Conservation (phyloP, 1,140 invertebrate genomes). For the Rhopalosiphum padi region DNA sequence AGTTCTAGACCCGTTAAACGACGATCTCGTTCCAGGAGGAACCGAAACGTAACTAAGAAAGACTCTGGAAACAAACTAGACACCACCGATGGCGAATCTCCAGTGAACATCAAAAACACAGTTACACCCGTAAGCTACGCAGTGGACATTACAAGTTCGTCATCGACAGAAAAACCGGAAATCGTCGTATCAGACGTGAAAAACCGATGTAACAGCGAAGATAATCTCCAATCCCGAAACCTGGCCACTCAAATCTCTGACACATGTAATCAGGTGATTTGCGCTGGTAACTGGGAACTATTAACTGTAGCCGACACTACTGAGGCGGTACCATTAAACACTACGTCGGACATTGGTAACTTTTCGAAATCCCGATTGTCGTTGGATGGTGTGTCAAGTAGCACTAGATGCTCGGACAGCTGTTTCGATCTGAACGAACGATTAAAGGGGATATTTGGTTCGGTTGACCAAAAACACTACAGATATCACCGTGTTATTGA, state of each 20-base stretch:
- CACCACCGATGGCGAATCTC: background rate
- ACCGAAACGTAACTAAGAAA: background rate
- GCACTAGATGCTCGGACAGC: background rate
- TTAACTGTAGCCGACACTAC: background rate
- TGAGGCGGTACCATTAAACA: background rate
- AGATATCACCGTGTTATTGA: background rate
- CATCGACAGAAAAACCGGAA: background rate
- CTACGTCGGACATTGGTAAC: background rate
- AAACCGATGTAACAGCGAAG: background rate
- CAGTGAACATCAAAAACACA: background rate
- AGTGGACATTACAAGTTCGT: background rate
- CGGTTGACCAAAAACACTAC: background rate
- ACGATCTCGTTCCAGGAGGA: slow-evolving; percentile 41
- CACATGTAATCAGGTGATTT: background rate
- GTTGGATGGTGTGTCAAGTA: background rate
- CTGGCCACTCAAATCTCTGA: background rate
- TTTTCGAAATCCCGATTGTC: background rate
- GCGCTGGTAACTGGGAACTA: background rate
- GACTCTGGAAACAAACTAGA: background rate
- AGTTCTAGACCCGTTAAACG: background rate
- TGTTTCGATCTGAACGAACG: slow-evolving; percentile 15
- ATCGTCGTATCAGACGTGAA: background rate
- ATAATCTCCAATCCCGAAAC: background rate
- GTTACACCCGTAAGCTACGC: background rate
- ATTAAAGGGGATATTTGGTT: slow-evolving; percentile 28